A percentile compares a stretch with the other conserved stretches of the same genome.
Evolutionary conservation across 1,140 invertebrate genomes (phyloP).

Genomic region (Cotesia vestalis): DNA sequence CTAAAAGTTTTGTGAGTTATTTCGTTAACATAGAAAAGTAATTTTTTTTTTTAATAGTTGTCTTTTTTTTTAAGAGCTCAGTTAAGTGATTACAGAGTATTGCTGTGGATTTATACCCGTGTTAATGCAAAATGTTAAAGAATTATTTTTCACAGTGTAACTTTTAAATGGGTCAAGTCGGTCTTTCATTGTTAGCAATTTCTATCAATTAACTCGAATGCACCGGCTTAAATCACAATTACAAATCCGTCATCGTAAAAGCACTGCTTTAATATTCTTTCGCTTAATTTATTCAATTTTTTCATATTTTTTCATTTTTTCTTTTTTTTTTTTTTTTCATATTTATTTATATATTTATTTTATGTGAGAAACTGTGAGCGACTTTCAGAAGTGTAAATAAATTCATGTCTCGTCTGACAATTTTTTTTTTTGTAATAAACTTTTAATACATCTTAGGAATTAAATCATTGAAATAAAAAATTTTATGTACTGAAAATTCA

Average conservation of each 20-base stretch:
- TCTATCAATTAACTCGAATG: conserved; percentile 17
- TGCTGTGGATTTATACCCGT: neutral
- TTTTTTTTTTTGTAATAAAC: no score
- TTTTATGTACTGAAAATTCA: no score
- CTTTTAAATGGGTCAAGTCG: conserved; percentile 5
- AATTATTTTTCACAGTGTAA: neutral
- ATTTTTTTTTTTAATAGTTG: no score
- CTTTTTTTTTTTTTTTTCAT: neutral
- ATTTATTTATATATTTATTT: neutral
- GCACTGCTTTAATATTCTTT: neutral
- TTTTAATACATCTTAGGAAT: no score
- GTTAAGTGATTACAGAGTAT: neutral
- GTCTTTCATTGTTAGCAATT: conserved; percentile 19
- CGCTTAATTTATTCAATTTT: neutral
- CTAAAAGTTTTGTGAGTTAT: no score
- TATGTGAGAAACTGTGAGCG: no score
- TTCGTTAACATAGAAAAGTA: no score
- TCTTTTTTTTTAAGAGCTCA: neutral
- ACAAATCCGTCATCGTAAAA: conserved; percentile 2
- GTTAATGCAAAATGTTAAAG: conserved; percentile 14
- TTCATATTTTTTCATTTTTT: no score
- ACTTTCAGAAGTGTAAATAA: no score
- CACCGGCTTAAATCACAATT: conserved; percentile 2
- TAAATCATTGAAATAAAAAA: no score
- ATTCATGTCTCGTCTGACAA: no score